Conservation (phyloP, 2,113 vertebrate genomes). For the Cercocebus atys region DNA sequence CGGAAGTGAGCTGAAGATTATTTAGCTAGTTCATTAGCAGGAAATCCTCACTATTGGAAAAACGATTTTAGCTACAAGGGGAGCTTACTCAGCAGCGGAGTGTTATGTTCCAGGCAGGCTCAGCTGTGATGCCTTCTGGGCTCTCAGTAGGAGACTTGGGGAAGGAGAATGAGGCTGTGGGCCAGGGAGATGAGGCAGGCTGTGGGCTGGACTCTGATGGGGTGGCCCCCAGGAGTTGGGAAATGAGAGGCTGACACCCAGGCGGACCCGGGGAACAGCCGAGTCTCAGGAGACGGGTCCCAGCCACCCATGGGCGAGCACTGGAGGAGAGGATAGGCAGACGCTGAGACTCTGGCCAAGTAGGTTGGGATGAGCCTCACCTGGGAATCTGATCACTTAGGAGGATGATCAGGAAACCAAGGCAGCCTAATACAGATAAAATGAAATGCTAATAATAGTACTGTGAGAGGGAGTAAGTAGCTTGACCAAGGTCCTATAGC, state of each 20-base stretch:
- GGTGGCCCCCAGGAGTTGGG: not conserved
- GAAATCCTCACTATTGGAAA: constrained; percentile 48
- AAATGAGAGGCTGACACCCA: not conserved
- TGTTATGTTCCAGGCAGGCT: not conserved
- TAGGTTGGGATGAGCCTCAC: not conserved
- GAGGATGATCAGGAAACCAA: not conserved
- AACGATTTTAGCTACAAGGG: constrained; percentile 29
- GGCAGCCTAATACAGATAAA: not conserved
- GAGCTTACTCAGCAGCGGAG: not conserved
- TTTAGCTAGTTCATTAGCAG: constrained; percentile 44
- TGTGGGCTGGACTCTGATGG: not conserved
- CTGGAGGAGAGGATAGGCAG: fast-evolving
- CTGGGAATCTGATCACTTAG: not conserved
- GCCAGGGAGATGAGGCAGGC: not conserved
- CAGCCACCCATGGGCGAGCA: not conserved
- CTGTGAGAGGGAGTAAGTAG: not conserved
- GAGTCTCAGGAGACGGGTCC: not conserved
- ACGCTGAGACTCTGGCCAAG: not conserved
- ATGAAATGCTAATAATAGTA: not conserved
- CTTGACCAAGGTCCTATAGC: not conserved
- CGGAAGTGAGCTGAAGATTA: constrained; percentile 36
- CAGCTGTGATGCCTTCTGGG: not conserved
- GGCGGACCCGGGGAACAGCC: not conserved
- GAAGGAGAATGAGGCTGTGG: not conserved
- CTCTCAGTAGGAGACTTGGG: not conserved